Base-by-base conservation (phyloP, 2,888 invertebrate species). In the Timandra comae region DNA sequence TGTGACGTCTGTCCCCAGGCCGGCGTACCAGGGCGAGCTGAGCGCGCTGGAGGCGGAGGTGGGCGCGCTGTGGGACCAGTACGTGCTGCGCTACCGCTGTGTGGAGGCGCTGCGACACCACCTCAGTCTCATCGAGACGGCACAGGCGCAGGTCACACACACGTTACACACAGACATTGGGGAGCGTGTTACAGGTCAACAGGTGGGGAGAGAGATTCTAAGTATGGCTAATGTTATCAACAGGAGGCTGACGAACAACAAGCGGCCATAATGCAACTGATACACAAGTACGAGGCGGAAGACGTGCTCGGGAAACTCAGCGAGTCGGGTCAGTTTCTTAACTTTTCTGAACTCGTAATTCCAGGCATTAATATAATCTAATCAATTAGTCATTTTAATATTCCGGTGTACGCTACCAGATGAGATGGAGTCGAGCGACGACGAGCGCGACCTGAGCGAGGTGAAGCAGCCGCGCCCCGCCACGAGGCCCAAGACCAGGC, bases 21-120 rank as follows among this genome's bases (percentile, higher is more conserved):
- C 99, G 0, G 98, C 97, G 0, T 99, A 98, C 71, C 92, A 98
- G 88, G 96, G 97, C 55, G 99, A 99, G 74, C 95, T 97, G 72
- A 95, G 96, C 38, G 91, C 92, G 28, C 86, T 96, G 31, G 98
- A 99, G 74, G 81, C 87, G 24, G 96, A 97, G 63, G 74, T 99
- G 9, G 92, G 94, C 56, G 86, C 89, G 43, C 85, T 97, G 10
- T 98, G 97, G 79, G 91, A 93, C 22, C 91, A 93, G 55, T 99
- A 98, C 79, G 92, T 98, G 48, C 84, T 93, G 30, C 91, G 96
- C 33, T 92, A 96, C 68, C 91, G 98, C 30, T 95, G 96, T 55
- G 89, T 98, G 27, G 92, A 95, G 49, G 95, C 95, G 35, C 82
- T 99, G 30, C 96, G 97, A 61, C 92, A 93, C 35, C 91, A 94